Percentiles rank a stretch among this genome's conserved stretches.
Evolutionary conservation across 1,140 invertebrate genomes (phyloP).

Genomic region (Cotesia typhae): DNA sequence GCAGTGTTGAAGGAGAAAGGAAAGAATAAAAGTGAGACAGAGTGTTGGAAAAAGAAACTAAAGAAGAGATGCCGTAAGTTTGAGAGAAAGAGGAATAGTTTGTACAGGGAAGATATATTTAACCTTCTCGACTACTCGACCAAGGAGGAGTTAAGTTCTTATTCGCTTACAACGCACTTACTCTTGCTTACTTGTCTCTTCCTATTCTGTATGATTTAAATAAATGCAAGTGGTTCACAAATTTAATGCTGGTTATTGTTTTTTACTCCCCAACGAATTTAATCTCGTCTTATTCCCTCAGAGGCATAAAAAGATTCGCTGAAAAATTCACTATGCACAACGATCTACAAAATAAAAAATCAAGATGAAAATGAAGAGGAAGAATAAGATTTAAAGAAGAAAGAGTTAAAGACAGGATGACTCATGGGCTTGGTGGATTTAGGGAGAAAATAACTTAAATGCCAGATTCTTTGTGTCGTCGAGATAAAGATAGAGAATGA

Average conservation of each 20-base stretch:
- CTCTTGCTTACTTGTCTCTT: conserved; percentile 38
- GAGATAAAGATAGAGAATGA: too few species aligned
- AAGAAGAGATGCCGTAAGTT: neutral
- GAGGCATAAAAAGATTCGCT: neutral
- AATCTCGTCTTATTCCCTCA: neutral
- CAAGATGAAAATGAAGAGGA: conserved; percentile 11
- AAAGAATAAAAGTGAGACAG: conserved; percentile 29
- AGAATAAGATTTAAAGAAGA: neutral
- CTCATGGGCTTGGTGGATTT: too few species aligned
- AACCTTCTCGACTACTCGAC: conserved; percentile 45
- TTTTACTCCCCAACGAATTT: conserved; percentile 20
- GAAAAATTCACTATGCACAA: conserved; percentile 10
- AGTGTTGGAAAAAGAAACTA: neutral
- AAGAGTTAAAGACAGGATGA: too few species aligned
- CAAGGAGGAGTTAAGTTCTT: conserved; percentile 21
- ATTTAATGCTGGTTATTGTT: conserved; percentile 54
- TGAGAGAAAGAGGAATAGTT: conserved; percentile 32
- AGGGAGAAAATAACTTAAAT: too few species aligned
- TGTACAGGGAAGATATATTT: conserved; percentile 53
- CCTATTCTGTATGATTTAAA: conserved; percentile 51
- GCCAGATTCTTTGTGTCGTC: too few species aligned
- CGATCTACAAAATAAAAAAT: conserved; percentile 3
- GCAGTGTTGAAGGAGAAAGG: conserved; percentile 22
- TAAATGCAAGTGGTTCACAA: conserved; percentile 54
- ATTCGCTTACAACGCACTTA: conserved; percentile 45